Percentiles rank a stretch among this genome's conserved stretches.
Conservation (phyloP, 2,797 vertebrate genomes). For the Xiphophorus birchmanni region DNA sequence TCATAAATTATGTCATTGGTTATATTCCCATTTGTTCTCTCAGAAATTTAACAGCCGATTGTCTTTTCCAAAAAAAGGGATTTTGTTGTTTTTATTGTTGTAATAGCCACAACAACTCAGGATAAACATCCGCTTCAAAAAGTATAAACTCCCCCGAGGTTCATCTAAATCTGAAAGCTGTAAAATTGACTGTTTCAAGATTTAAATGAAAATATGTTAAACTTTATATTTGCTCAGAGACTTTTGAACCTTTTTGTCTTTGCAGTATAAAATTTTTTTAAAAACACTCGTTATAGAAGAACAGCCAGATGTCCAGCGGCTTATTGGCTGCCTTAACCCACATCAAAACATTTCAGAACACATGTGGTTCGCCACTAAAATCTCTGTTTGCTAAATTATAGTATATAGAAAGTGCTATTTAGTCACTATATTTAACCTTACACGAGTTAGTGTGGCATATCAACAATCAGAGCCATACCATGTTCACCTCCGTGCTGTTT, state of each 20-base stretch:
- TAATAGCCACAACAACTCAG: neutral
- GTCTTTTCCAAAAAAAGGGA: neutral
- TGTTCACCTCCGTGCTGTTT: neutral
- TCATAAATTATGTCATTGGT: neutral
- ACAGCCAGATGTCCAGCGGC: neutral
- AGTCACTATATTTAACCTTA: slow-evolving; percentile 12
- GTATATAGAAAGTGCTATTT: slow-evolving; percentile 1
- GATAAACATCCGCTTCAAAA: neutral
- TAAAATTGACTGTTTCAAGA: neutral
- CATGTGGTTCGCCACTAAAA: slow-evolving; percentile 16
- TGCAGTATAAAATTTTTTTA: neutral
- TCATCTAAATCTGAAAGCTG: neutral
- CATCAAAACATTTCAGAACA: slow-evolving; percentile 11
- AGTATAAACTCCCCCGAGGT: neutral
- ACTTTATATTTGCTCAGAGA: neutral
- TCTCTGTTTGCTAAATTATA: slow-evolving; percentile 24
- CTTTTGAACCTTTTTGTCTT: neutral
- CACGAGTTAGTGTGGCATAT: slow-evolving; percentile 5
- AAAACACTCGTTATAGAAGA: neutral
- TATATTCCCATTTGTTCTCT: neutral
- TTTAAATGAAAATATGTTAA: no score
- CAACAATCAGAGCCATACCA: slow-evolving; percentile 7
- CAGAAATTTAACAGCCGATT: neutral
- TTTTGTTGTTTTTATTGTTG: neutral
- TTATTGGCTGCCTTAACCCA: slow-evolving; percentile 15